Conservation (phyloP, 2,113 vertebrate species). For the Orientallactaga bullata region DNA sequence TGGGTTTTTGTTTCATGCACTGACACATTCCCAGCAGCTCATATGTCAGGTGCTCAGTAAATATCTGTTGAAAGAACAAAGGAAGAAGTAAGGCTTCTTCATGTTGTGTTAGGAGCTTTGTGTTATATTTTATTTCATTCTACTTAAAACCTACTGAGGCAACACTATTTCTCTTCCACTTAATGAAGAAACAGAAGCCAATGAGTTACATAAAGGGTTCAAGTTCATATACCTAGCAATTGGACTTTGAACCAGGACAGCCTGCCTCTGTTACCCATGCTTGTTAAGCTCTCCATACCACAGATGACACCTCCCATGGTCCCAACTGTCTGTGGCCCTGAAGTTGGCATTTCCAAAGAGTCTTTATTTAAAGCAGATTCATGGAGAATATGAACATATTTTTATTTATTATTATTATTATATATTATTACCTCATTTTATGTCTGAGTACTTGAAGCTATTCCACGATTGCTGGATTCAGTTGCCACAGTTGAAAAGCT, state of each 20-base stretch:
- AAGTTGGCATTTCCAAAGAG: background rate
- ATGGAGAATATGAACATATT: background rate
- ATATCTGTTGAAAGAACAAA: background rate
- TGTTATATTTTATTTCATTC: background rate
- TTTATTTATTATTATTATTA: too few species aligned
- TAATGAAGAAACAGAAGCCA: background rate
- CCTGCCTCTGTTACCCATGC: background rate
- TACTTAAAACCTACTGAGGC: background rate
- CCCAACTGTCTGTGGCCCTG: background rate
- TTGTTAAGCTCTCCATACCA: background rate
- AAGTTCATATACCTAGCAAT: background rate
- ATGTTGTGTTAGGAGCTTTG: background rate
- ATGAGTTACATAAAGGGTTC: background rate
- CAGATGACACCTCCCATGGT: background rate
- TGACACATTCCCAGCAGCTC: background rate
- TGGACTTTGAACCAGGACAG: background rate
- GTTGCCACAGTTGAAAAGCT: background rate
- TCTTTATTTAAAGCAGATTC: background rate
- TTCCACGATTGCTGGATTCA: background rate
- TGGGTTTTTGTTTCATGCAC: background rate
- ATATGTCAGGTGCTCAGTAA: background rate
- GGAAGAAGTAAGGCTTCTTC: background rate
- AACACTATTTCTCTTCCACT: background rate
- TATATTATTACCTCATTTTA: background rate
- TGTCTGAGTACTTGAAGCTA: background rate